Base-by-base conservation (phyloP, 2,888 invertebrate species). In the Meliscaeva auricollis region DNA sequence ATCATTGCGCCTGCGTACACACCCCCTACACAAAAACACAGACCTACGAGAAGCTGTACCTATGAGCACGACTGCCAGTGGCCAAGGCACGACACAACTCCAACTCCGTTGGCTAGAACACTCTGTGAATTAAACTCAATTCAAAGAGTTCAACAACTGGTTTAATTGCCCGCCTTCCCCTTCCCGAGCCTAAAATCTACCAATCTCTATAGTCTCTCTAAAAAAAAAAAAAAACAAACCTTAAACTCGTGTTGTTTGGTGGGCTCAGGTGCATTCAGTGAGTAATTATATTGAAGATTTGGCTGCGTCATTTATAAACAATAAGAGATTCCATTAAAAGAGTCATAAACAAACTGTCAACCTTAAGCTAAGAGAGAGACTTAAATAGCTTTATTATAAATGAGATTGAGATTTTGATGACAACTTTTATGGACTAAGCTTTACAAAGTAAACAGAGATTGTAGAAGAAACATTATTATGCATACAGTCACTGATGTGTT, bases 91-190 rank as follows among this genome's bases (percentile, higher is more conserved):
- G 66, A 48, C 50, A n/a, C n/a, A n/a, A n/a, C n/a, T 38, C 50
- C 38, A 22, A 22, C 20, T 30, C 46, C 35, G 62, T 72, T 58
- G 44, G 68, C 69, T 35, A 81, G 76, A 76, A 73, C 77, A 66
- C 58, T 62, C 38, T 73, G 73, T 73, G 80, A 68, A 69, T 76
- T 73, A 69, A 76, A 50, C 60, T 66, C 32, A 75, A 41, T 35
- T 41, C 35, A 1, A 2, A 20, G 80, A 76, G 85, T 80, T 77
- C 85, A 85, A 85, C 76, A 85, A 85, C 85, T 85, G 76, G 85
- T 85, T 85, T 85, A 85, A 81, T 85, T 80, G 80, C 73, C 15
- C 77, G 38, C 38, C 35, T 54, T 32, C 66, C 30, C 38, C 35
- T 54, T 32, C 66, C 30, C 46, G 20, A 32, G 32, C 11, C 15